Base-by-base conservation (phyloP, 2,888 invertebrate species). In the Ophraella communa region DNA sequence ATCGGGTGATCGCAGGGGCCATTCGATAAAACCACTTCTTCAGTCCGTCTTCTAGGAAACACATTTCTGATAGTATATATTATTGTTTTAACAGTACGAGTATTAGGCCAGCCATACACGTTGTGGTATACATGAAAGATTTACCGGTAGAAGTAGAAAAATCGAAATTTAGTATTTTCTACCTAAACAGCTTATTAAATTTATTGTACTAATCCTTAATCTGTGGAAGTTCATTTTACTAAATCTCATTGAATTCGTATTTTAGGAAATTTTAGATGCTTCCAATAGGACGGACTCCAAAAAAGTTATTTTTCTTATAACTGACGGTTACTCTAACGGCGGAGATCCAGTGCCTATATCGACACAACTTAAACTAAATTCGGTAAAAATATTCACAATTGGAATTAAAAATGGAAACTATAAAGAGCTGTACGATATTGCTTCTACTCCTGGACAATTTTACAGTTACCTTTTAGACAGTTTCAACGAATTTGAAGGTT, bases 291-390 rank as follows among this genome's bases (percentile, higher is more conserved):
- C 80, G 23, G 79, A 81, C 20, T 83, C 86, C 2, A 85, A 82
- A 69, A 89, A 89, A 76, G 87, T 88, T 0, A 82, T 91, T 8
- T 89, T 91, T 73, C 80, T 91, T 3, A 86, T 91, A 68, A 90
- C 90, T 0, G 90, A 91, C 74, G 90, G 90, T 11, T 90, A 88
- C 76, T 89, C 89, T 4, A 90, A 89, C 76, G 89, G 89, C 1
- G 89, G 88, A 0, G 87, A 89, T 80, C 91, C 91, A 0, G 80
- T 87, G 7, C 86, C 87, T 0, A 82, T 87, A 1, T 89, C 90
- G 0, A 81, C 82, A 45, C 79, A 84, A 42, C 78, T 91, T 3
- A 86, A 87, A 73, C 85, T 86, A 69, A 81, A 84, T 30, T 83
- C 85, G 33, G 83, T 85, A 0, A 84, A 82, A 1, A 84, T 87